Conservation (phyloP, 2,888 invertebrate species). For the Cephus sareptanus region DNA sequence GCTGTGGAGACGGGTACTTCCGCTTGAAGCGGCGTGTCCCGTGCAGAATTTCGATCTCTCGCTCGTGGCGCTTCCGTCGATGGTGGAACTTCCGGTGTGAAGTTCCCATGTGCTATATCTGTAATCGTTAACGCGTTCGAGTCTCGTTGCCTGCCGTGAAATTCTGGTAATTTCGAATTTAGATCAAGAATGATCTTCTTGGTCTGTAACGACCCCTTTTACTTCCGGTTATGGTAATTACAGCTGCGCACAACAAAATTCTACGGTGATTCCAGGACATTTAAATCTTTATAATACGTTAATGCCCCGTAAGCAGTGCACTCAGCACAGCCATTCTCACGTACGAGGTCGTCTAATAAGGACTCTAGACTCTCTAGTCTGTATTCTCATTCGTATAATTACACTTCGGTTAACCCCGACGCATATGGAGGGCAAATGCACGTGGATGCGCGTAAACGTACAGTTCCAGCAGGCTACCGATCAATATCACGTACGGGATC, state of each 20-base stretch:
- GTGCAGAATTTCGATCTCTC: constrained; percentile 54
- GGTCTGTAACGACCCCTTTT: neutral
- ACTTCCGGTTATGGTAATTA: neutral
- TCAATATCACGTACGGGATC: neutral
- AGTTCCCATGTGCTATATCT: constrained; percentile 72
- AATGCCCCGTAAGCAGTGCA: neutral
- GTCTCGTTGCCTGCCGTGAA: neutral
- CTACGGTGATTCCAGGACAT: neutral
- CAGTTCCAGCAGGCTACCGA: neutral
- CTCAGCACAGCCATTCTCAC: neutral
- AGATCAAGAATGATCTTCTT: neutral
- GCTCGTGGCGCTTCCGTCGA: constrained; percentile 60
- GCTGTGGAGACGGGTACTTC: constrained; percentile 65
- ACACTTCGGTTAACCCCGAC: neutral
- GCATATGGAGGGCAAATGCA: neutral
- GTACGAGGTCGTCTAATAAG: neutral
- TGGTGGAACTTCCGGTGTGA: constrained; percentile 67
- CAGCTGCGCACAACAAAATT: neutral
- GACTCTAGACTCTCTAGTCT: neutral
- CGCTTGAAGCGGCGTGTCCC: constrained; percentile 55
- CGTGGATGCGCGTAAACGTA: neutral
- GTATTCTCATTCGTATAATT: neutral
- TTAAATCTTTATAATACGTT: neutral
- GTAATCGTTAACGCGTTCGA: constrained; percentile 33
- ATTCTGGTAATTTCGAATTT: neutral